A percentile compares a stretch with the other conserved stretches of the same genome.
Conservation (phyloP, 2,113 vertebrate genomes). For the Strigops habroptila region DNA sequence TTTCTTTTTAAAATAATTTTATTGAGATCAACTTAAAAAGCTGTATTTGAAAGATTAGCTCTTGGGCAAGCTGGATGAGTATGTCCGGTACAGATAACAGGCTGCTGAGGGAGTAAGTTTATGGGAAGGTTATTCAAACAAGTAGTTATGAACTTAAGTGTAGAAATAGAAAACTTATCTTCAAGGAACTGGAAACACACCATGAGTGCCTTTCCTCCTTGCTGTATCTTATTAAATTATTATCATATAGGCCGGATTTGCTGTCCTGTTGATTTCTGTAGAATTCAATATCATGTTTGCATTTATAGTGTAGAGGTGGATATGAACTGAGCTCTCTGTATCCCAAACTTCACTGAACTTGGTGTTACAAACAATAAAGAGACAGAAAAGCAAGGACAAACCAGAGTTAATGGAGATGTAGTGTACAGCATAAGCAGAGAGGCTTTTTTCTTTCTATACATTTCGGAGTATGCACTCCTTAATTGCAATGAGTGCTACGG, state of each 20-base stretch:
- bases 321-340: neutral
- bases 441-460: neutral
- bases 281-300: neutral
- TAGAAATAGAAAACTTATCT: neutral
- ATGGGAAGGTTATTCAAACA: neutral
- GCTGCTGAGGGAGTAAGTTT: neutral
- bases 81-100: neutral
- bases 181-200: neutral
- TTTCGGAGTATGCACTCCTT: neutral
- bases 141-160: neutral
- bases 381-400: neutral
- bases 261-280: neutral
- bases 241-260: neutral
- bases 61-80: neutral
- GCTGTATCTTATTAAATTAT: neutral
- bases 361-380: neutral
- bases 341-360: neutral
- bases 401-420: neutral
- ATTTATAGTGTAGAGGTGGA: neutral
- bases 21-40: neutral
- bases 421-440: neutral
- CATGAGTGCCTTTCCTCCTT: neutral
- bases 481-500: neutral
- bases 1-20: neutral
- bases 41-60: slow-evolving; percentile 4